Conservation (phyloP, 2,888 invertebrate genomes). For the Druceiella hillmani region DNA sequence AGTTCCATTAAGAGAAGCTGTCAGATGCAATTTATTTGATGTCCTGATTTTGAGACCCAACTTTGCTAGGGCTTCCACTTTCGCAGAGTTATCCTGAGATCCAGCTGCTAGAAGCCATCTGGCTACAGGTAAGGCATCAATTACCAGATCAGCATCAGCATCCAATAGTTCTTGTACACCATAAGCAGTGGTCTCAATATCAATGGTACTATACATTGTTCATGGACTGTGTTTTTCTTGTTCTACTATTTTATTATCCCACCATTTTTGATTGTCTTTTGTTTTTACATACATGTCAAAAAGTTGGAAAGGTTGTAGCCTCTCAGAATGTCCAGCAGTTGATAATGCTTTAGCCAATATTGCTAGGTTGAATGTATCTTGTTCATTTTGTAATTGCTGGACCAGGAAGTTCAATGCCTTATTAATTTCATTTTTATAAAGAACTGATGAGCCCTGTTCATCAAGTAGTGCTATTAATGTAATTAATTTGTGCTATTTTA, state of each 20-base stretch:
- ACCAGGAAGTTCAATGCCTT: slow-evolving; percentile 74
- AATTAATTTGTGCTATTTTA: too few relatives aligned
- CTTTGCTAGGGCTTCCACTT: slow-evolving; percentile 45
- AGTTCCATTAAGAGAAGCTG: slow-evolving; percentile 38
- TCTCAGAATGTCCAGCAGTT: slow-evolving; percentile 65
- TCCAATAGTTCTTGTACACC: slow-evolving; percentile 66
- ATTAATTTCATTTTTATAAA: slow-evolving; percentile 63
- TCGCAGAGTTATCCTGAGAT: slow-evolving; percentile 28
- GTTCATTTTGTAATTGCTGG: slow-evolving; percentile 55
- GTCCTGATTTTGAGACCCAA: slow-evolving; percentile 36
- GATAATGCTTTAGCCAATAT: slow-evolving; percentile 73
- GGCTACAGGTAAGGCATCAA: slow-evolving; percentile 39
- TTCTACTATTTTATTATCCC: slow-evolving; percentile 36
- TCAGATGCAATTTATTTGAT: slow-evolving; percentile 36
- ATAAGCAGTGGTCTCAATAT: slow-evolving; percentile 84
- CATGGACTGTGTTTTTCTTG: slow-evolving; percentile 45
- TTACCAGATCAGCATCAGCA: slow-evolving; percentile 32
- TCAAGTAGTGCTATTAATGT: too few relatives aligned
- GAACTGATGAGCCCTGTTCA: slow-evolving; percentile 38
- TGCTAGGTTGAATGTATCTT: slow-evolving; percentile 71
- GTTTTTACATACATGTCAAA: slow-evolving; percentile 47
- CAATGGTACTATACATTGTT: slow-evolving; percentile 37
- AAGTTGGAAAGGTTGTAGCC: slow-evolving; percentile 52
- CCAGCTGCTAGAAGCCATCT: slow-evolving; percentile 37
- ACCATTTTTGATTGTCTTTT: slow-evolving; percentile 42